phyloP scores from a whole-genome alignment of 2,113 vertebrate genomes.

The Tragelaphus strepsiceros region DNA sequence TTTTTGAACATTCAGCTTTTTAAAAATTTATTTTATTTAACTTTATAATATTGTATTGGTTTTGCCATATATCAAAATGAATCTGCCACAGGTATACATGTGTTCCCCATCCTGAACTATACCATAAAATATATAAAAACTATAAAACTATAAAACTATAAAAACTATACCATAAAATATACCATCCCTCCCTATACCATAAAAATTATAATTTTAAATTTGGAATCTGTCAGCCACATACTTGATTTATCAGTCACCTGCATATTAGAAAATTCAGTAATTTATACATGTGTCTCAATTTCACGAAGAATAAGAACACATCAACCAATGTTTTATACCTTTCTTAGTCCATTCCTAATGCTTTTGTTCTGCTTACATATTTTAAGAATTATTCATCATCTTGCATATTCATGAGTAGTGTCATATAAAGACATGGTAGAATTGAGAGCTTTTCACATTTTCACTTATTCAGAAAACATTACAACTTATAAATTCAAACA shows the following conservation, averaged over 20 bases:
- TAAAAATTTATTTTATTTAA: no score
- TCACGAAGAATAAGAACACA: background rate
- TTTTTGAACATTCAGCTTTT: background rate
- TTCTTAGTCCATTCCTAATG: background rate
- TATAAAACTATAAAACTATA: no score
- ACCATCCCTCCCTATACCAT: no score
- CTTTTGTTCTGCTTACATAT: background rate
- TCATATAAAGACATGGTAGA: background rate
- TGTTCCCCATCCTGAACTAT: no score
- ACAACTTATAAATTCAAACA: background rate
- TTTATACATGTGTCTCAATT: background rate
- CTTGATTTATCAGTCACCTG: background rate
- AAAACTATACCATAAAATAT: no score
- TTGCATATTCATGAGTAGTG: background rate
- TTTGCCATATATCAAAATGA: no score
- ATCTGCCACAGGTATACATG: no score
- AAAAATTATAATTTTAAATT: conserved; percentile 11
- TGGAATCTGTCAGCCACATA: background rate
- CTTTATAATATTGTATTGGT: no score
- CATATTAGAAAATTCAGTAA: background rate
- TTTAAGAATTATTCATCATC: background rate
- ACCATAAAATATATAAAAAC: no score
- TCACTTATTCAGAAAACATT: background rate
- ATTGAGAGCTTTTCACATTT: background rate
- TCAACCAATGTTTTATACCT: background rate